Percentiles rank a stretch among this genome's conserved stretches.
Evolutionary conservation across 2,113 vertebrate genomes (phyloP).

Genomic region (Protobothrops flavoviridis): DNA sequence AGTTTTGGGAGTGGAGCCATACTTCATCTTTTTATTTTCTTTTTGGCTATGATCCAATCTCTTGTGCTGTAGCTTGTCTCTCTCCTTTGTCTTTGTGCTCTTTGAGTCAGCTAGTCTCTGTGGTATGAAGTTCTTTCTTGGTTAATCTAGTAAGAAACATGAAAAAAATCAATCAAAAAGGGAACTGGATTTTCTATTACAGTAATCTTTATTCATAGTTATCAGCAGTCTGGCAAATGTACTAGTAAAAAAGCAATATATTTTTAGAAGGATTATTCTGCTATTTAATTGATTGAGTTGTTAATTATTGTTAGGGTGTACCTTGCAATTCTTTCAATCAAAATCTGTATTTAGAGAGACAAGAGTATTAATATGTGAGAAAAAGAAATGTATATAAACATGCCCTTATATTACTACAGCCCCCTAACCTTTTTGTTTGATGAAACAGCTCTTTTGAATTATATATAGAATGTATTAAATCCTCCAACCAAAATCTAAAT

Average conservation of each 20-base stretch:
- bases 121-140: neutral
- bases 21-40: neutral
- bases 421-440: neutral
- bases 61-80: conserved; percentile 5
- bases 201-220: neutral
- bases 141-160: conserved; percentile 4
- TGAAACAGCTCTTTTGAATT: conserved; percentile 10
- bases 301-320: neutral
- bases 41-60: neutral
- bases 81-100: neutral
- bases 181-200: neutral
- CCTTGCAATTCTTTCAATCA: neutral
- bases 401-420: neutral
- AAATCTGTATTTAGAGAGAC: neutral
- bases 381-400: neutral
- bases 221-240: neutral
- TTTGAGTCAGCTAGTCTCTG: neutral
- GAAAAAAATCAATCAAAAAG: neutral
- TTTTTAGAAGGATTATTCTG: neutral
- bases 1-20: neutral
- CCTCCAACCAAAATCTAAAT: neutral
- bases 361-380: neutral
- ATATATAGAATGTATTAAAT: conserved; percentile 6
- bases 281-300: neutral
- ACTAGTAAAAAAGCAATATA: neutral